Conservation (phyloP, 2,113 vertebrate species). For the Tupaia chinensis region DNA sequence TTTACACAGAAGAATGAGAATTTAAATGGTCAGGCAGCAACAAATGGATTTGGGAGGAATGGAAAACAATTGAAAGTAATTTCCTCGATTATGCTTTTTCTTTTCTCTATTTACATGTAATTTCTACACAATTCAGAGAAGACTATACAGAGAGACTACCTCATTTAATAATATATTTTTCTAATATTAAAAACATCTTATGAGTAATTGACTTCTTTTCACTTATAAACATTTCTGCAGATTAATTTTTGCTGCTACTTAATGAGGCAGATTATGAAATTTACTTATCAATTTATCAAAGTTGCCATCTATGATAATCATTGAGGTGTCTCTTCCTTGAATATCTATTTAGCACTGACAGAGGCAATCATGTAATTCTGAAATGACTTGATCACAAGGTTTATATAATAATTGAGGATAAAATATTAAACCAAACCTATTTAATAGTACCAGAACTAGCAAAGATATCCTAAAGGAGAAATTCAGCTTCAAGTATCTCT, state of each 20-base stretch:
- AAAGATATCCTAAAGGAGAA: constrained; percentile 8
- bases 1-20: constrained; percentile 65
- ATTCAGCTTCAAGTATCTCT: neutral
- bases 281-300: constrained; percentile 88
- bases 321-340: constrained; percentile 87
- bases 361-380: constrained; percentile 82
- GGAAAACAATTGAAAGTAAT: constrained; percentile 59
- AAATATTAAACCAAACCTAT: constrained; percentile 51
- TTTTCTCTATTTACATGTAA: constrained; percentile 63
- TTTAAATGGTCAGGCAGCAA: constrained; percentile 52
- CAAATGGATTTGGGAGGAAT: constrained; percentile 59
- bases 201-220: constrained; percentile 79
- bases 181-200: constrained; percentile 74
- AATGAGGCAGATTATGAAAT: constrained; percentile 88
- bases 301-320: constrained; percentile 83
- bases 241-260: constrained; percentile 87
- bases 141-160: constrained; percentile 45
- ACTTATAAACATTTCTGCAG: constrained; percentile 82
- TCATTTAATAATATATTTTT: constrained; percentile 79
- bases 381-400: constrained; percentile 80
- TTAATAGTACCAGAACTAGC: constrained; percentile 1
- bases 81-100: constrained; percentile 41
- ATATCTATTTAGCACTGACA: constrained; percentile 84
- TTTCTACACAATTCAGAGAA: constrained; percentile 70
- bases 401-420: constrained; percentile 61